These are phyloP conservation scores for Pelodytes ibericus DNA, from an alignment of 2,797 vertebrate species.

Conservation along the genomic window DNA sequence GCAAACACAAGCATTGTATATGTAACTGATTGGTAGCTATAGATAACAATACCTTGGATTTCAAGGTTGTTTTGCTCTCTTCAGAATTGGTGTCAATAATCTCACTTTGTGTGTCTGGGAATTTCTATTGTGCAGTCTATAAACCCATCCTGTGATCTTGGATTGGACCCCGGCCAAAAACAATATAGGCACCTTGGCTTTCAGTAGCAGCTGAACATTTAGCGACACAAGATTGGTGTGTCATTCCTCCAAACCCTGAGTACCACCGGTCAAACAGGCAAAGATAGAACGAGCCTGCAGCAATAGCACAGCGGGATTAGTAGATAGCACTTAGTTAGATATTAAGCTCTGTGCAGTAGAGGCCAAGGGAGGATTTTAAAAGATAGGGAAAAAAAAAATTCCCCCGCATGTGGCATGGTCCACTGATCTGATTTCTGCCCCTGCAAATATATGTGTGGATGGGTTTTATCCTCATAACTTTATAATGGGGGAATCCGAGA, in stretches of 20 bases:
- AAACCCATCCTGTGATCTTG: neutral
- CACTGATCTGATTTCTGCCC: no score
- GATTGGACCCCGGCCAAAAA: conserved; percentile 8
- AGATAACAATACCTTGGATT: neutral
- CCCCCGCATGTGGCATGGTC: no score
- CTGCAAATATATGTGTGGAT: no score
- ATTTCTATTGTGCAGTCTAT: conserved; percentile 2
- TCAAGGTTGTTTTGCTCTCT: conserved; percentile 36
- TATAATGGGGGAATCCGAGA: no score
- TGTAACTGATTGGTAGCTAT: conserved; percentile 15
- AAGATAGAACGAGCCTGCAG: conserved; percentile 9
- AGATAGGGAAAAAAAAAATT: no score
- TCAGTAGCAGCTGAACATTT: conserved; percentile 20
- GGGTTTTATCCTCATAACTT: no score
- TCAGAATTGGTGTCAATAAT: conserved; percentile 19
- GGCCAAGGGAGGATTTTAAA: no score
- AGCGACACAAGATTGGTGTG: conserved; percentile 15
- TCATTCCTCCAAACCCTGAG: conserved; percentile 13
- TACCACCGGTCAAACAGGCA: conserved; percentile 1
- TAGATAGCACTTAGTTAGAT: conserved; percentile 11
- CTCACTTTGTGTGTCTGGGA: conserved; percentile 16
- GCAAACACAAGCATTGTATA: neutral
- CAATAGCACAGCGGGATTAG: neutral
- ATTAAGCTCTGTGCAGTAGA: no score
- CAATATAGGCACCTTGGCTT: neutral